Conservation (phyloP, 2,113 vertebrate genomes). For the Brachyistius frenatus region DNA sequence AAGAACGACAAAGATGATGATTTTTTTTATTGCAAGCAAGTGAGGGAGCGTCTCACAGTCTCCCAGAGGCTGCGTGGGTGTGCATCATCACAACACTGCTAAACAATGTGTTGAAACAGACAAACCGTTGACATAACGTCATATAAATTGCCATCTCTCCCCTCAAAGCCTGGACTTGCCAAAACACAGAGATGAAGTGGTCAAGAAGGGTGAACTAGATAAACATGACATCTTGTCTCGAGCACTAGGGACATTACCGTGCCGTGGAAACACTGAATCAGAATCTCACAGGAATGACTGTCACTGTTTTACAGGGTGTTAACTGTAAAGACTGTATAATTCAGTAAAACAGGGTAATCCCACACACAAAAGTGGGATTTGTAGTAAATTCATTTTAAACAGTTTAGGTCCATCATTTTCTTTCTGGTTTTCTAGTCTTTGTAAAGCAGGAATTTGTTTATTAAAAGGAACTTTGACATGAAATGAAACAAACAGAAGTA, state of each 20-base stretch:
- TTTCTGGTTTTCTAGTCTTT: neutral
- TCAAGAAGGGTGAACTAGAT: conserved; percentile 45
- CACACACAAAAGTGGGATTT: neutral
- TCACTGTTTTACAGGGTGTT: conserved; percentile 20
- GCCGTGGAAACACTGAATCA: conserved; percentile 61
- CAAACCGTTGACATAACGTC: conserved; percentile 47
- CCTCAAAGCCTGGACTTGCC: conserved; percentile 35
- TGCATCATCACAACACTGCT: conserved; percentile 35
- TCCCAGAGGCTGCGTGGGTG: conserved; percentile 31
- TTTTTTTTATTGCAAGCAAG: conserved; percentile 19
- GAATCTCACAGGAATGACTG: neutral
- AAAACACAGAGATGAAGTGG: conserved; percentile 49
- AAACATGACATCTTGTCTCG: conserved; percentile 54
- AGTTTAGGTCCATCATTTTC: neutral
- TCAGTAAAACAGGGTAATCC: neutral
- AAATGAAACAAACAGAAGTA: neutral
- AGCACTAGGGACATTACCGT: conserved; percentile 16
- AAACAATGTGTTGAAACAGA: conserved; percentile 35
- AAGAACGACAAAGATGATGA: conserved; percentile 5
- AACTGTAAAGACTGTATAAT: conserved; percentile 20
- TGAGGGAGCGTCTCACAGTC: conserved; percentile 26
- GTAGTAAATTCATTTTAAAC: neutral
- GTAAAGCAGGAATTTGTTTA: neutral
- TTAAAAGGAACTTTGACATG: neutral
- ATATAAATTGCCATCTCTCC: conserved; percentile 52